Evolutionary conservation across 1,140 invertebrate genomes (phyloP).

Genomic region (Mactra quadrangularis): DNA sequence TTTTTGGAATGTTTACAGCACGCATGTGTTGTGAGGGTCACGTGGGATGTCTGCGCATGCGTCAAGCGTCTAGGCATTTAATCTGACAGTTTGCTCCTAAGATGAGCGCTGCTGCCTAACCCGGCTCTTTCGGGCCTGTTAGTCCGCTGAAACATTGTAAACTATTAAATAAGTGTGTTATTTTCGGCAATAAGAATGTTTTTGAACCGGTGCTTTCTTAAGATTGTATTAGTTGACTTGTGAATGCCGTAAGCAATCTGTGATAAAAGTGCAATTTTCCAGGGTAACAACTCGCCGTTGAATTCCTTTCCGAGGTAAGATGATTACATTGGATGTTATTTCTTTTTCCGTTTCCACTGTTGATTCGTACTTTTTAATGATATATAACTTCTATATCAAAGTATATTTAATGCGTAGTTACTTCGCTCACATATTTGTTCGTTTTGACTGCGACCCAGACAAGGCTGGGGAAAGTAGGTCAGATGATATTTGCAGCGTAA

Average conservation of each 20-base stretch:
- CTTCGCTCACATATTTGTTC: too few species aligned
- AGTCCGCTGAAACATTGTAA: slow-evolving; percentile 19
- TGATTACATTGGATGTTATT: neutral
- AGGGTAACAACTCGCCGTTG: slow-evolving; percentile 60
- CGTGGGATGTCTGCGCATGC: slow-evolving; percentile 57
- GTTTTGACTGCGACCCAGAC: slow-evolving; percentile 13
- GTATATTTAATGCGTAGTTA: too few species aligned
- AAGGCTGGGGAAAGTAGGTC: slow-evolving; percentile 52
- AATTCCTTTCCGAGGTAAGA: slow-evolving; percentile 62
- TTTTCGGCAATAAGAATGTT: slow-evolving; percentile 59
- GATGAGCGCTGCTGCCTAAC: slow-evolving; percentile 61
- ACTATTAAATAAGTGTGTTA: slow-evolving; percentile 1
- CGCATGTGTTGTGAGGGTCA: slow-evolving; percentile 33
- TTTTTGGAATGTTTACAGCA: slow-evolving; percentile 50
- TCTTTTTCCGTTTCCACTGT: neutral
- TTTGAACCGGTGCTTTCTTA: slow-evolving; percentile 60
- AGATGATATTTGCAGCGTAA: slow-evolving; percentile 3
- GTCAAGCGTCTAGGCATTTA: slow-evolving; percentile 55
- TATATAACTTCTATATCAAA: too few species aligned
- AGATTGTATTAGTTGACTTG: slow-evolving; percentile 47
- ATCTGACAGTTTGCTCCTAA: slow-evolving; percentile 53
- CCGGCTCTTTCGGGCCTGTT: slow-evolving; percentile 62
- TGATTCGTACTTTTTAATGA: too few species aligned
- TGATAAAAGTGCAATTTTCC: slow-evolving; percentile 63
- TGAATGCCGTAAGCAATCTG: slow-evolving; percentile 55